Base-by-base conservation (phyloP, 2,888 invertebrate genomes). In the Microctonus brassicae region DNA sequence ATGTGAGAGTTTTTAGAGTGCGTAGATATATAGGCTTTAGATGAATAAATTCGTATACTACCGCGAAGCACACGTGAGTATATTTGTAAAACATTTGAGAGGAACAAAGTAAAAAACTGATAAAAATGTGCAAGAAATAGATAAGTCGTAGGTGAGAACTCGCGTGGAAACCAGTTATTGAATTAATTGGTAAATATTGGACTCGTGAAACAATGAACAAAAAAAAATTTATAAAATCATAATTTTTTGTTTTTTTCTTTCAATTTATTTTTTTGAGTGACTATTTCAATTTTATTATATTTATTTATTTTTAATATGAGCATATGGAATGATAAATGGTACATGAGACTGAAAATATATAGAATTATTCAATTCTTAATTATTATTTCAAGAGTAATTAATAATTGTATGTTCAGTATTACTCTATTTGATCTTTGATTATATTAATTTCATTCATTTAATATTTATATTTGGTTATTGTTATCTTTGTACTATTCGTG, bases 41-140 rank as follows among this genome's bases (percentile, higher is more conserved):
- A 66, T 47, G 24, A 70, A 64, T 47, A 67, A 72, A 70, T 71
- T 75, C 72, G 57, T 61, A 66, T 61, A 70, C 64, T 55, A 71
- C 42, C 65, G 22, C 52, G 67, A 20, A 68, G 70, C 69, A 73
- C 63, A 67, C 74, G 73, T 70, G 24, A 73, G 73, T 72, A 73
- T 72, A 70, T 72, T 74, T 74, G 52, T 63, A 70, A 73, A 60
- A 22, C 58, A 34, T 70, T 66, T 55, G 68, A 26, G 20, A 57
- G 29, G 26, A 13, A 58, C 22, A 29, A 29, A 64, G 42, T 57
- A 55, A 58, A 66, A 36, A 26, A 34, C 24, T 39, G 20, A 42
- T 10, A 29, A 58, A 67, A 36, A 22, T 33, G 42, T 4, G 7
- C 34, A 34, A 61, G 33, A 47, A 9, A 47, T 17, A n/a, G 17